Evolutionary conservation across 1,140 invertebrate genomes (phyloP).

Genomic region (Platyscapa corneri): DNA sequence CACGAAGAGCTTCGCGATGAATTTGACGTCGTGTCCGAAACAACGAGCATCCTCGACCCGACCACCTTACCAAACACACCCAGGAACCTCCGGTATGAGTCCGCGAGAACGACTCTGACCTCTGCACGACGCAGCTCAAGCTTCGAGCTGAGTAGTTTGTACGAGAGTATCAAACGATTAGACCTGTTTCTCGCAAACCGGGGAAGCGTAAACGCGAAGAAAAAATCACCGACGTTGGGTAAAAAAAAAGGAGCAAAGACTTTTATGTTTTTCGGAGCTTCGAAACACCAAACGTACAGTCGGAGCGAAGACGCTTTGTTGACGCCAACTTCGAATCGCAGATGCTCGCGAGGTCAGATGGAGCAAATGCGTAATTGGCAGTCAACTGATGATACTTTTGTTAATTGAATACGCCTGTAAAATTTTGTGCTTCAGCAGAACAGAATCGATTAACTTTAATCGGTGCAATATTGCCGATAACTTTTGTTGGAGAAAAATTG

Average conservation of each 20-base stretch:
- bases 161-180: constrained; percentile 64
- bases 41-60: constrained; percentile 55
- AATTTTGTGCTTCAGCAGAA: too few species aligned
- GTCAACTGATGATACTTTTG: constrained; percentile 12
- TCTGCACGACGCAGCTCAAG: constrained; percentile 47
- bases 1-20: constrained; percentile 61
- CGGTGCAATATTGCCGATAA: too few species aligned
- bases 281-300: constrained; percentile 46
- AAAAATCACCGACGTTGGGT: background rate
- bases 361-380: background rate
- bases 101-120: background rate
- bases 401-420: too few species aligned
- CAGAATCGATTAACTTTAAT: too few species aligned
- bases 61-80: constrained; percentile 51
- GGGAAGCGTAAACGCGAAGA: background rate
- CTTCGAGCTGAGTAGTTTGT: constrained; percentile 63
- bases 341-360: background rate
- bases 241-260: constrained; percentile 38
- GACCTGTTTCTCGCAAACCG: constrained; percentile 64
- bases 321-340: background rate
- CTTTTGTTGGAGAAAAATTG: too few species aligned
- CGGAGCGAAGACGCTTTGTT: constrained; percentile 33
- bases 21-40: constrained; percentile 60
- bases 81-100: constrained; percentile 27
- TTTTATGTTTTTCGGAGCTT: constrained; percentile 62